Evolutionary conservation across 2,888 invertebrate species (phyloP), one percentile per base, ranked within the genome.

Genomic region (Dolichopus griseipennis): DNA sequence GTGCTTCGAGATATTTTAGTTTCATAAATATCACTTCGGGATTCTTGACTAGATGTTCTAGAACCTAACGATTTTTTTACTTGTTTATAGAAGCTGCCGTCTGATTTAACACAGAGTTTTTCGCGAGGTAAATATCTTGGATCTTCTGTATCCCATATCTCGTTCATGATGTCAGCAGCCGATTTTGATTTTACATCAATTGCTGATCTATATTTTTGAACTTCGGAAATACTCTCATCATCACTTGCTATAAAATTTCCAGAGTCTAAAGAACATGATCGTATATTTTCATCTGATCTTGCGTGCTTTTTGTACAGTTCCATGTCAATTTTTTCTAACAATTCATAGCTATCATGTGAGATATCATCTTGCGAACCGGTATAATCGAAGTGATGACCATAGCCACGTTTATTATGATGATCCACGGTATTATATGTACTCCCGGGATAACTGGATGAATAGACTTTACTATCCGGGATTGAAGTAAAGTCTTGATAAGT

Each of bases 341-440:
- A 82, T 78, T 93, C 93, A 79, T 93, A 93, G 75, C 92, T 93
- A 79, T 93, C 93, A 79, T 93, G 93, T 43, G 93, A 92, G 41
- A 93, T 83, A 81, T 93, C 93, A 78, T 93, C 93, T 78, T 92
- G 92, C 12, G 92, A 92, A 72, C 87, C 89, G 70, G 85, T 84
- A 65, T 75, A 81, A 70, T 80, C 80, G 10, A 79, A 70, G 34
- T 79, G 77, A 27, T 81, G 79, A 65, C 84, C 82, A 76, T 87
- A 89, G 43, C 85, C 85, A 69, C 88, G 86, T 65, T 75, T 78
- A 41, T 73, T 72, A 52, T 76, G 75, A 67, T 78, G 74, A 64
- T 79, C 78, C 64, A 80, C 78, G 34, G 84, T 82, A 75, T 87
- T 90, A 70, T 86, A 87, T 6, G 88, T 87, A 67, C 91, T 91